Evolutionary conservation across 2,888 invertebrate genomes (phyloP), one percentile per base, ranked within the genome.

Genomic region (Timema podura): DNA sequence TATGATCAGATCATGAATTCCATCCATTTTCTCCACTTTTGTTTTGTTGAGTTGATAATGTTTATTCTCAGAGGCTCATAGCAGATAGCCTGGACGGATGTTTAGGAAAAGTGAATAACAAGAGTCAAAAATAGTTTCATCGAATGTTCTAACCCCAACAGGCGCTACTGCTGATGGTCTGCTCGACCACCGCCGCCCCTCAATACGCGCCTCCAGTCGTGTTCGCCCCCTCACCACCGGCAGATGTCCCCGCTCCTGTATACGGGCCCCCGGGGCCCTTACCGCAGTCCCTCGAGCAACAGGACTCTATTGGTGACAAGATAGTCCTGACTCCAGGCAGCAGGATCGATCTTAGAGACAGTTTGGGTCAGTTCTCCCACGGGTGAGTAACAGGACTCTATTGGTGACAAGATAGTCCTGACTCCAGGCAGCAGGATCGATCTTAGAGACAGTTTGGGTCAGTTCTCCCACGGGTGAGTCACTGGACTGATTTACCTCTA

Each of bases 401-500:
- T 48, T 9, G 1, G 0, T 16, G 51, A 13, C 10, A 45, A 48
- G 5, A 5, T 72, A 16, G 48, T 68, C 48, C 30, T 71, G 13
- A 64, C 70, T 2, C 71, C 73, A 10, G 72, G 67, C 6, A 70
- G 67, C n/a, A 70, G 61, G n/a, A 49, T 72, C 45, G 65, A 68
- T 59, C 44, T 74, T 11, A 64, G 68, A 46, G 74, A 74, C 46
- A 44, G 67, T 6, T 51, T 48, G 15, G 73, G 73, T 46, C 74
- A 74, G 68, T 74, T 72, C 48, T 72, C 73, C 44, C 65, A 72
- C n/a, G 73, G 74, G 74, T 74, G 59, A 73, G 74, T 65, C 8
- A 30, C 30, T 2, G 30, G 30, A 30, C 30, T 30, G 30, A 3
- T 30, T 2, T 30, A 2, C 30, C 30, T 30, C 30, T 30, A 30